Evolutionary conservation across 2,888 invertebrate genomes (phyloP).

Genomic region (Scaptomyza reducta): DNA sequence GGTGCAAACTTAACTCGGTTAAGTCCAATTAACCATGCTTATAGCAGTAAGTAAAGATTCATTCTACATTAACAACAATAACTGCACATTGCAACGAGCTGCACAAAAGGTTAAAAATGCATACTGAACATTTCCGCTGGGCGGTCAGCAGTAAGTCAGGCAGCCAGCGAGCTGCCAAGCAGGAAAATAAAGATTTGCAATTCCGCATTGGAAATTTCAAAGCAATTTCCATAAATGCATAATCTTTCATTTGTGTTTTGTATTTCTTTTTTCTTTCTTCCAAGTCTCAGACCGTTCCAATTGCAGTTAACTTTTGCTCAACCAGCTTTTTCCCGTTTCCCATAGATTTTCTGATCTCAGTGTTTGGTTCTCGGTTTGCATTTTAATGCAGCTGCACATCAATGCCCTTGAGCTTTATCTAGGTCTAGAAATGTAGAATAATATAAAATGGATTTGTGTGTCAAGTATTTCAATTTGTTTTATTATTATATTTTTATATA

Average conservation of each 20-base stretch:
- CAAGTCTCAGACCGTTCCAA: conserved; percentile 16
- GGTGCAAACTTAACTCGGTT: background rate
- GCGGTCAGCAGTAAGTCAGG: conserved; percentile 7
- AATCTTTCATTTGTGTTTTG: conserved; percentile 7
- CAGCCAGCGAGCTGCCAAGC: background rate
- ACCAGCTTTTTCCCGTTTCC: conserved; percentile 41
- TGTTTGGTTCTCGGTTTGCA: conserved; percentile 10
- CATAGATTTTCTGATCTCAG: conserved; percentile 13
- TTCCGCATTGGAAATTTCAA: conserved; percentile 41
- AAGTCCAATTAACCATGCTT: conserved; percentile 2
- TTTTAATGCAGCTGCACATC: background rate
- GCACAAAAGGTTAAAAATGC: conserved; percentile 36
- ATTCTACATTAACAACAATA: conserved; percentile 5
- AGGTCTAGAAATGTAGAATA: background rate
- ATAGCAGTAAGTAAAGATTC: background rate
- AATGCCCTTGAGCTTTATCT: background rate
- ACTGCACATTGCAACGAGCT: conserved; percentile 16
- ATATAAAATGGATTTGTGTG: background rate
- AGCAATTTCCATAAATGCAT: conserved; percentile 51
- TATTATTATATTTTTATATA: background rate
- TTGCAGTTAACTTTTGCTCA: conserved; percentile 43
- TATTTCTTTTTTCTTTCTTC: background rate
- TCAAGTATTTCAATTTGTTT: background rate
- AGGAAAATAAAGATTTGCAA: conserved; percentile 38
- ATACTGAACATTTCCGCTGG: conserved; percentile 56